Evolutionary conservation across 2,888 invertebrate genomes (phyloP).

Genomic region (Cremastobaeus sp.): DNA sequence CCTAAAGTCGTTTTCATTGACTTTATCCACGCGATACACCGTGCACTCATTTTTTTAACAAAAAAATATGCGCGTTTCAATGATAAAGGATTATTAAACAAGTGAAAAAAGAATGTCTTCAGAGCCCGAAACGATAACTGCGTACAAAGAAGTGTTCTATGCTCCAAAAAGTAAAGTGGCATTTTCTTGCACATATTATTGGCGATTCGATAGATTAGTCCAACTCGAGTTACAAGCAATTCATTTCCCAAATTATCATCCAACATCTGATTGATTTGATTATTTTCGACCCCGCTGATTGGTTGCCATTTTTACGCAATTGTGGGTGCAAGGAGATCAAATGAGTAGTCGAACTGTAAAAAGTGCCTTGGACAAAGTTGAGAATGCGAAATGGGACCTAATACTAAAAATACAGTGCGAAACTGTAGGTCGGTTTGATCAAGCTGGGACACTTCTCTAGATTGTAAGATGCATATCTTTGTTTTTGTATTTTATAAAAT

Average conservation of each 20-base stretch:
- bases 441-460: constrained; percentile 73
- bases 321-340: constrained; percentile 46
- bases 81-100: constrained; percentile 19
- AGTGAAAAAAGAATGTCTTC: constrained; percentile 61
- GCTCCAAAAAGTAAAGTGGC: constrained; percentile 60
- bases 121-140: constrained; percentile 69
- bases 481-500: constrained; percentile 38
- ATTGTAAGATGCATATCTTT: constrained; percentile 69
- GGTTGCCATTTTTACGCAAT: too few relatives aligned
- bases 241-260: neutral
- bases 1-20: constrained; percentile 34
- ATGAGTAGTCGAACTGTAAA: constrained; percentile 52
- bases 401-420: constrained; percentile 65
- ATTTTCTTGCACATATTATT: constrained; percentile 49
- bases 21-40: constrained; percentile 40
- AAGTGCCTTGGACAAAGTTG: constrained; percentile 71
- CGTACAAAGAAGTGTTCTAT: constrained; percentile 70
- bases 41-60: constrained; percentile 17
- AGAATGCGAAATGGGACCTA: constrained; percentile 67
- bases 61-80: constrained; percentile 6
- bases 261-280: constrained; percentile 1
- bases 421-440: constrained; percentile 68
- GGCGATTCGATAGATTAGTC: neutral
- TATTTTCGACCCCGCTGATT: too few relatives aligned
- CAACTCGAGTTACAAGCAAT: too few relatives aligned